Evolutionary conservation across 1,140 invertebrate species (phyloP).

Genomic region (Nylanderia fulva): DNA sequence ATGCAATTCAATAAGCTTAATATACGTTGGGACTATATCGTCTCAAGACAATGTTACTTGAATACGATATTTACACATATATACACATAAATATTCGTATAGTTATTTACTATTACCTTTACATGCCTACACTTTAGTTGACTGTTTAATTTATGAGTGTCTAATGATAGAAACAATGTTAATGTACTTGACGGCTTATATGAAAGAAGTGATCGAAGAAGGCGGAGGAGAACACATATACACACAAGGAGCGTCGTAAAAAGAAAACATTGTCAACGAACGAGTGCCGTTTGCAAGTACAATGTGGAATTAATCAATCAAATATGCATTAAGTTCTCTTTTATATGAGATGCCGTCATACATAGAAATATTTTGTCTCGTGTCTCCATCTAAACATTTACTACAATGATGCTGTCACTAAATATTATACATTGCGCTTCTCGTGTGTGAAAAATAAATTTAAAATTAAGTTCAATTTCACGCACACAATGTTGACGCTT

Average conservation of each 20-base stretch:
- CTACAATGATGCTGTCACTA: background rate
- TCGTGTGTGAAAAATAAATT: background rate
- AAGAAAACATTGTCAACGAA: background rate
- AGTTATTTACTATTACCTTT: slow-evolving; percentile 1
- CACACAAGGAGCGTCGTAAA: background rate
- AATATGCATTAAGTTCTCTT: background rate
- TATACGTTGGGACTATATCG: background rate
- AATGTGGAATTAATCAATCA: slow-evolving; percentile 14
- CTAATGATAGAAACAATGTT: slow-evolving; percentile 10
- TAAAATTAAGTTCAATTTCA: background rate
- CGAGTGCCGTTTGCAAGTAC: slow-evolving; percentile 5
- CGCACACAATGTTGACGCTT: background rate
- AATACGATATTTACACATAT: background rate
- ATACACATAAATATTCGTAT: background rate
- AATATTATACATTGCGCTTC: background rate
- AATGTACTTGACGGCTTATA: slow-evolving; percentile 4
- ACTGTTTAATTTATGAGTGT: background rate
- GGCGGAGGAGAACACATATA: background rate
- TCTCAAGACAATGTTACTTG: background rate
- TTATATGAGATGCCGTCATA: background rate
- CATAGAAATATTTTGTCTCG: background rate
- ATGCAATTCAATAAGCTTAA: background rate
- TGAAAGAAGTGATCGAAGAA: background rate
- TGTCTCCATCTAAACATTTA: background rate
- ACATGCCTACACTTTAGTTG: background rate